phyloP scores from a whole-genome alignment of 2,113 vertebrate species.

The Chlorodrepanis virens region DNA sequence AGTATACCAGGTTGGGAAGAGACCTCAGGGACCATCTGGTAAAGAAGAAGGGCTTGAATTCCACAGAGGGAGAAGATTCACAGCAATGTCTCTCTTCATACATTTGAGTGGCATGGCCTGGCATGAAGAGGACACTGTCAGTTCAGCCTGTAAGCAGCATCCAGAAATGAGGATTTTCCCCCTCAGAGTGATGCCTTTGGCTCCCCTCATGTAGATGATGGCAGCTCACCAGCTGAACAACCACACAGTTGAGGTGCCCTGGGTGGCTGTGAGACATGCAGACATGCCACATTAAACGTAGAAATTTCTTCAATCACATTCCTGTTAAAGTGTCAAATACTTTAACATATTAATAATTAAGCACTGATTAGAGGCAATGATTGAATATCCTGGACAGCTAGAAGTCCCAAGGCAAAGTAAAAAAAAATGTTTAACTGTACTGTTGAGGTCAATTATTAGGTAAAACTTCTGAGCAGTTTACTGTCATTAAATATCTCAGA shows the following conservation, averaged over 20 bases:
- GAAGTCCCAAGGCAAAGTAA: neutral
- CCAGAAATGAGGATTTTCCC: neutral
- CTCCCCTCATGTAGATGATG: fast-evolving
- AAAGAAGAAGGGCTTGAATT: neutral
- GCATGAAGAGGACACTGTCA: neutral
- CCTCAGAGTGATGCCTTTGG: neutral
- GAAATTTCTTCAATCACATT: neutral
- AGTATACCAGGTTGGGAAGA: neutral
- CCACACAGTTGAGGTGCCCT: neutral
- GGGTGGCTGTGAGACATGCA: neutral
- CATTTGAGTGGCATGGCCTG: neutral
- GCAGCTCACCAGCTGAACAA: neutral
- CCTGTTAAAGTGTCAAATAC: neutral
- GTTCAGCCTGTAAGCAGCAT: neutral
- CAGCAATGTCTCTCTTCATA: neutral
- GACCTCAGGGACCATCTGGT: neutral
- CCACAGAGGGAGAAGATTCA: neutral
- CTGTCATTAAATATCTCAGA: slow-evolving; percentile 7
- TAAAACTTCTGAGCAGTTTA: slow-evolving; percentile 39
- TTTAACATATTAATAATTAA: slow-evolving; percentile 23
- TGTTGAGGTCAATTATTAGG: neutral
- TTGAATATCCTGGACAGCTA: neutral
- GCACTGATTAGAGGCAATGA: neutral
- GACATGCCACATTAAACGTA: neutral
- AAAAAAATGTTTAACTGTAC: neutral